A percentile compares a stretch with the other conserved stretches of the same genome.
phyloP scores from a whole-genome alignment of 2,888 invertebrate genomes.

The Macrophya annulata region DNA sequence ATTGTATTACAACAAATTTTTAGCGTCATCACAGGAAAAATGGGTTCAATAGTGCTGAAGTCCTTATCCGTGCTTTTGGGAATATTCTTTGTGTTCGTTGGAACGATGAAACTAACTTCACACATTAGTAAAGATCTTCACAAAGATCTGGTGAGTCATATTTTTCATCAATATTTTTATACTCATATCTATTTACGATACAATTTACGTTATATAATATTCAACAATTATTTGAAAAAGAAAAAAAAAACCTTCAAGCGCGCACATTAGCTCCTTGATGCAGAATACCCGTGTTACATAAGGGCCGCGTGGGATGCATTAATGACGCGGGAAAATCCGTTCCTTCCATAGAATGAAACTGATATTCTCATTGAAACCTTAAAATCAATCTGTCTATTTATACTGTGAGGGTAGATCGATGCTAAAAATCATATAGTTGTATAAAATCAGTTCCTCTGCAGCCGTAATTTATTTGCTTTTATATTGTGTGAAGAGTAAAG shows the following conservation, averaged over 20 bases:
- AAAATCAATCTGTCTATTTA: not conserved
- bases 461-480: not conserved
- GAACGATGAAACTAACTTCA: conserved; percentile 95
- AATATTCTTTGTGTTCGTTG: conserved; percentile 97
- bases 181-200: not conserved
- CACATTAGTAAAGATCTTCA: conserved; percentile 96
- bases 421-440: not conserved
- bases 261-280: conserved; percentile 44
- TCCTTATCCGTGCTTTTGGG: conserved; percentile 95
- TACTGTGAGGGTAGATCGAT: not conserved
- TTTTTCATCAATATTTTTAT: not conserved
- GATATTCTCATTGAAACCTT: not conserved
- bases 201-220: conserved; percentile 48
- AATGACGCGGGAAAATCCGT: conserved; percentile 40
- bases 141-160: conserved; percentile 93
- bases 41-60: conserved; percentile 91
- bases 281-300: conserved; percentile 60
- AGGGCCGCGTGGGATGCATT: conserved; percentile 63
- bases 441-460: not conserved
- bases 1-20: conserved; percentile 46
- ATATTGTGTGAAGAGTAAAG: not conserved
- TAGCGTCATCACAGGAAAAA: conserved; percentile 65
- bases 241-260: not conserved
- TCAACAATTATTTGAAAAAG: not conserved
- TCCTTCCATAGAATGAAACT: not conserved